phyloP scores from a whole-genome alignment of 2,888 invertebrate genomes.

The Andrena hattorfiana region DNA sequence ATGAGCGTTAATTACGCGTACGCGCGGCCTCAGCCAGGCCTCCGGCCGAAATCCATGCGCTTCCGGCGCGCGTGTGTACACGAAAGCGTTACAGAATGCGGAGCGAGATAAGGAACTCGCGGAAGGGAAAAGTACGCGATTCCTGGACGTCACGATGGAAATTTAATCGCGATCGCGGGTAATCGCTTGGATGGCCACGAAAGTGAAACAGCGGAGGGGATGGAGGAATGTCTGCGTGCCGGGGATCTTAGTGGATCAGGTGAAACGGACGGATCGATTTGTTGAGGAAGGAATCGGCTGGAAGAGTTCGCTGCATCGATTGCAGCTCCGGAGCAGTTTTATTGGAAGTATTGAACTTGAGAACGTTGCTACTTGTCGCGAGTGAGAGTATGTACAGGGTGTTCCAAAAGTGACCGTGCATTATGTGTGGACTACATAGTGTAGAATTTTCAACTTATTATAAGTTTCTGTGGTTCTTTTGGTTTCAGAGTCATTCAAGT shows the following conservation, averaged over 20 bases:
- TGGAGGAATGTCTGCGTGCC: not conserved
- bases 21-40: not conserved
- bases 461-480: no score
- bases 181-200: constrained; percentile 2
- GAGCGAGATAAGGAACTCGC: not conserved
- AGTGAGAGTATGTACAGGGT: constrained; percentile 3
- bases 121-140: constrained; percentile 11
- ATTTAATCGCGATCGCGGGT: constrained; percentile 13
- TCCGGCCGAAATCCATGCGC: not conserved
- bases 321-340: not conserved
- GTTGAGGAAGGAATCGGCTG: not conserved
- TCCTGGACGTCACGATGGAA: not conserved
- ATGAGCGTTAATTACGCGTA: constrained; percentile 28
- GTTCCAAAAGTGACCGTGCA: not conserved
- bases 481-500: no score
- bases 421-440: not conserved
- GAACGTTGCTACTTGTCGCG: constrained; percentile 2
- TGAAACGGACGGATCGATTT: constrained; percentile 20
- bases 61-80: constrained; percentile 5
- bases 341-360: constrained; percentile 5
- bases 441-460: not conserved
- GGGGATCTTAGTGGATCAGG: not conserved
- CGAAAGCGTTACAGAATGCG: not conserved
- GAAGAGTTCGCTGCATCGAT: not conserved
- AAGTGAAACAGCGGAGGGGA: constrained; percentile 15